Conservation (phyloP, 2,797 vertebrate species). For the Melanogrammus aeglefinus region DNA sequence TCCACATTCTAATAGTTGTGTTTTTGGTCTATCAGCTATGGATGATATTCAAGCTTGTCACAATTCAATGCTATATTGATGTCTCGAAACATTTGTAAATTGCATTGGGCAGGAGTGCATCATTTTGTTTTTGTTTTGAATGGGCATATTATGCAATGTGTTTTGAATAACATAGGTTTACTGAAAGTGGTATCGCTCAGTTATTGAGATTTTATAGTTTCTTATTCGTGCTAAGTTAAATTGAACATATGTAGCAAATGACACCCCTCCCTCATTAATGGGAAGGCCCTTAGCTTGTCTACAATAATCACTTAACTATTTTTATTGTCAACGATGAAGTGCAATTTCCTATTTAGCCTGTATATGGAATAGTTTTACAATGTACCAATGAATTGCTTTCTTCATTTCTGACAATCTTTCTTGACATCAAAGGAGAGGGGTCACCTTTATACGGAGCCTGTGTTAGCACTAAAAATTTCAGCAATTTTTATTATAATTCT, state of each 20-base stretch:
- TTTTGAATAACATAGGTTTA: conserved; percentile 35
- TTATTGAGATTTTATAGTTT: conserved; percentile 38
- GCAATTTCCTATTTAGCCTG: conserved; percentile 23
- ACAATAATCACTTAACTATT: conserved; percentile 35
- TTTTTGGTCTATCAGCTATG: conserved; percentile 17
- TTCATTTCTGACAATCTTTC: conserved; percentile 33
- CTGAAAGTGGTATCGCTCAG: conserved; percentile 29
- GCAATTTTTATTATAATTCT: background rate
- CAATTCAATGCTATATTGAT: conserved; percentile 26
- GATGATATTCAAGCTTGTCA: conserved; percentile 22
- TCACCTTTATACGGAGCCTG: conserved; percentile 45
- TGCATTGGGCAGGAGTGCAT: conserved; percentile 26
- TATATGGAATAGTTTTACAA: conserved; percentile 39
- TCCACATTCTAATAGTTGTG: conserved; percentile 9
- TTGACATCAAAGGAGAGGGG: conserved; percentile 33
- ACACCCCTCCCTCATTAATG: conserved; percentile 33
- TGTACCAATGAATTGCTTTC: conserved; percentile 43
- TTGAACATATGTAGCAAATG: conserved; percentile 55
- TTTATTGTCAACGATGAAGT: conserved; percentile 34
- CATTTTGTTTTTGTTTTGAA: conserved; percentile 26
- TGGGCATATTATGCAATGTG: conserved; percentile 35
- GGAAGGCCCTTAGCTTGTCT: conserved; percentile 35
- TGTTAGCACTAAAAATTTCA: conserved; percentile 25
- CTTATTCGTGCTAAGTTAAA: conserved; percentile 41
- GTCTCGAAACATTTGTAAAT: conserved; percentile 42